These are phyloP conservation scores for Odontomachus brunneus DNA, from an alignment of 1,140 invertebrate genomes.

Conservation along the genomic window DNA sequence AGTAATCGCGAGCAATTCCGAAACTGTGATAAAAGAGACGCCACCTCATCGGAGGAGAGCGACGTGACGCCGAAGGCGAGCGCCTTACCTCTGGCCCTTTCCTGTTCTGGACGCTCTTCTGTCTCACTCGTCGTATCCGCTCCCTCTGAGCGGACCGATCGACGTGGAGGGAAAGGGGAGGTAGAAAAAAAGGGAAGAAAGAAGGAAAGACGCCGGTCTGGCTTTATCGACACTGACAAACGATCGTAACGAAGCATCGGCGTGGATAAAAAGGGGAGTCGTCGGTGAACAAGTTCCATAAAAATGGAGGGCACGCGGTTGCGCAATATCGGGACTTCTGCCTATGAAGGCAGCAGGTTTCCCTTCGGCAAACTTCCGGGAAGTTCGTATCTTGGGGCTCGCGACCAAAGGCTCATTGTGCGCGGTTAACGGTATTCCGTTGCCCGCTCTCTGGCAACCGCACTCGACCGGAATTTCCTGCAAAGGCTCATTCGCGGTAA, in stretches of 20 bases:
- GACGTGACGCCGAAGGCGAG: conserved; percentile 33
- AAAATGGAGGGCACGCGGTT: conserved; percentile 9
- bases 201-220: conserved; percentile 46
- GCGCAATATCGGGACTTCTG: conserved; percentile 2
- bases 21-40: conserved; percentile 55
- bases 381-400: conserved; percentile 16
- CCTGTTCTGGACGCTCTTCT: neutral
- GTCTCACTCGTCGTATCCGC: no score
- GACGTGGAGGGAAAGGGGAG: conserved; percentile 9
- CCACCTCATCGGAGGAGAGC: conserved; percentile 56
- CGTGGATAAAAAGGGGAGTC: conserved; percentile 15
- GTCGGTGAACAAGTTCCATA: conserved; percentile 20
- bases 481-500: no score
- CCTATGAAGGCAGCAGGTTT: neutral
- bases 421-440: neutral
- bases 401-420: conserved; percentile 9
- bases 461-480: neutral
- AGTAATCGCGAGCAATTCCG: conserved; percentile 64
- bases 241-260: conserved; percentile 53
- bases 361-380: conserved; percentile 12
- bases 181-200: neutral
- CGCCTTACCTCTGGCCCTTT: neutral
- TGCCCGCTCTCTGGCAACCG: neutral
- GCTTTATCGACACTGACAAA: conserved; percentile 71
- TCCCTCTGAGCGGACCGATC: neutral